These are phyloP conservation scores for Drosophila lacertosa DNA, from an alignment of 1,140 invertebrate genomes.

Conservation along the genomic window DNA sequence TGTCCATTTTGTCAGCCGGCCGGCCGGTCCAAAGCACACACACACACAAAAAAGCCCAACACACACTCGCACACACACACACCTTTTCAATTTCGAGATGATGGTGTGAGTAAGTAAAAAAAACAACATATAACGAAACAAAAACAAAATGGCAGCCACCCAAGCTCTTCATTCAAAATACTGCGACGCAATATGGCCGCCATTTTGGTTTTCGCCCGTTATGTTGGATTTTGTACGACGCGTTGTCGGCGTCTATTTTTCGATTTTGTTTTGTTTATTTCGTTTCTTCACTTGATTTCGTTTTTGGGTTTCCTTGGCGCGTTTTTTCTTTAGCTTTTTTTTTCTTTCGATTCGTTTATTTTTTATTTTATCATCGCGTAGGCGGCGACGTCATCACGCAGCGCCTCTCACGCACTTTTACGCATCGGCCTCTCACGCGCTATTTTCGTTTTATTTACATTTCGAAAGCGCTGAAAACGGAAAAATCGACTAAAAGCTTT, in stretches of 20 bases:
- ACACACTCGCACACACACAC: not conserved
- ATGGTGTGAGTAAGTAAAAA: constrained; percentile 26
- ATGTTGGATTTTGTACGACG: constrained; percentile 38
- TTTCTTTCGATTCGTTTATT: too few relatives aligned
- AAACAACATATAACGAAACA: not conserved
- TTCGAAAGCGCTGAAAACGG: constrained; percentile 61
- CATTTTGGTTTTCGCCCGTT: constrained; percentile 72
- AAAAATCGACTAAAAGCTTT: constrained; percentile 26
- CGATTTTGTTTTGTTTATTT: constrained; percentile 51
- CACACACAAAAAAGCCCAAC: constrained; percentile 12
- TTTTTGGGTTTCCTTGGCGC: constrained; percentile 40
- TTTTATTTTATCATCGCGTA: constrained; percentile 44
- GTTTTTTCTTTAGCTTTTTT: constrained; percentile 51
- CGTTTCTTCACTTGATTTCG: constrained; percentile 30
- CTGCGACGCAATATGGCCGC: constrained; percentile 78
- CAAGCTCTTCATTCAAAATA: constrained; percentile 55
- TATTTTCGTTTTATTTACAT: constrained; percentile 80
- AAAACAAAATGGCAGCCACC: constrained; percentile 77
- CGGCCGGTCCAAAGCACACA: constrained; percentile 35
- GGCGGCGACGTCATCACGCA: constrained; percentile 69
- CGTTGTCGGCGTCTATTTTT: constrained; percentile 54
- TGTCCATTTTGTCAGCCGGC: constrained; percentile 17
- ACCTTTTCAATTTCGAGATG: constrained; percentile 12
- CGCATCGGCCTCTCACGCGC: constrained; percentile 29
- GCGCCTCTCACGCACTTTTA: constrained; percentile 29